Conservation (phyloP, 35 echinoderm and acorn worm genomes). For the Apostichopus californicus region DNA sequence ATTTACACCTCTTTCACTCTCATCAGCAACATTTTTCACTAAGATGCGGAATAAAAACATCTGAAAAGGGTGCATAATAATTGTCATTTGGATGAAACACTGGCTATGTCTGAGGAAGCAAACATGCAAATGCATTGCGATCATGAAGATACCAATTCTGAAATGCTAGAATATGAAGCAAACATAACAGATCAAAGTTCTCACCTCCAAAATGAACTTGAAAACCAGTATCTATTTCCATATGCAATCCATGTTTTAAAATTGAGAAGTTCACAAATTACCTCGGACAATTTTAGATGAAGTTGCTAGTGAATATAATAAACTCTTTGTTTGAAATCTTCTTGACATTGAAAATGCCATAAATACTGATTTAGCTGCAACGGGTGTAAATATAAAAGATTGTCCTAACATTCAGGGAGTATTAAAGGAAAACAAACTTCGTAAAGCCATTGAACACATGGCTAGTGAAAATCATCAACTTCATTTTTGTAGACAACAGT, state of each 20-base stretch:
- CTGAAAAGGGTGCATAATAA: neutral
- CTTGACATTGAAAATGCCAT: slow-evolving; percentile 19
- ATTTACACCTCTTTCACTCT: slow-evolving; percentile 1
- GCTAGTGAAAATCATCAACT: neutral
- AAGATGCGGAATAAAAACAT: neutral
- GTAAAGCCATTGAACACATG: neutral
- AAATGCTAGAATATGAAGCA: neutral
- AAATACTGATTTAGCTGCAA: neutral
- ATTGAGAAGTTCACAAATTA: neutral
- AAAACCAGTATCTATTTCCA: neutral
- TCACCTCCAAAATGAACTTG: neutral
- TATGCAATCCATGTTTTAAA: neutral
- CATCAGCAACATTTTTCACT: slow-evolving; percentile 2
- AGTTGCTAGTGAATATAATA: neutral
- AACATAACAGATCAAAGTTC: neutral
- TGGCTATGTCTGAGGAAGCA: neutral
- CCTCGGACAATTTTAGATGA: neutral
- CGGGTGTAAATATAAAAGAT: neutral
- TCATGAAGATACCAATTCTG: neutral
- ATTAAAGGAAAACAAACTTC: neutral
- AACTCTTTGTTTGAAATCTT: neutral
- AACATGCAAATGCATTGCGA: neutral
- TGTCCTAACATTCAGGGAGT: slow-evolving; percentile 19
- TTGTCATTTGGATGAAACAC: neutral
- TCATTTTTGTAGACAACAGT: neutral